Evolutionary conservation across 2,113 vertebrate genomes (phyloP).

Genomic region (Engraulis encrasicolus): DNA sequence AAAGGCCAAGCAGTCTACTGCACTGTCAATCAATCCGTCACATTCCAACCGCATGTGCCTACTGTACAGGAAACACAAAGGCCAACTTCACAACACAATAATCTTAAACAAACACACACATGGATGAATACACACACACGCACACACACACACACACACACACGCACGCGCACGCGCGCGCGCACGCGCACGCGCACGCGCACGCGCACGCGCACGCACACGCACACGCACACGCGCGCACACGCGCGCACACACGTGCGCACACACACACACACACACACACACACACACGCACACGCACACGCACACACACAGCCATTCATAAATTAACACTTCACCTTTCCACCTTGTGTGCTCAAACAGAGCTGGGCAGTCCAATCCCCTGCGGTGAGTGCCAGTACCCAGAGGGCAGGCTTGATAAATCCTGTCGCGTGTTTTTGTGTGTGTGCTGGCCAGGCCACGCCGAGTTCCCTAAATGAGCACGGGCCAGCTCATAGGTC

Average conservation of each 20-base stretch:
- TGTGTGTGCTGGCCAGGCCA: background rate
- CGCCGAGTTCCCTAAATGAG: background rate
- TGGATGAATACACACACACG: background rate
- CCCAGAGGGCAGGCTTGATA: background rate
- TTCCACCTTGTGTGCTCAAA: background rate
- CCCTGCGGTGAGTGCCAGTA: no score
- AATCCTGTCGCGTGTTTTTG: background rate
- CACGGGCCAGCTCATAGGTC: background rate
- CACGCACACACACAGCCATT: background rate
- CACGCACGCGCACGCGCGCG: no score
- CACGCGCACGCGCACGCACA: no score
- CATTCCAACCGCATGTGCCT: background rate
- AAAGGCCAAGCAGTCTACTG: background rate
- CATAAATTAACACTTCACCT: constrained; percentile 20
- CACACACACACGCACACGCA: background rate
- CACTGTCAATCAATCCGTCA: background rate
- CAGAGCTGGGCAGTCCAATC: background rate
- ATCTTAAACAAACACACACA: background rate
- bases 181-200: no score
- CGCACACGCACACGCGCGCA: constrained; percentile 28
- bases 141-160: background rate
- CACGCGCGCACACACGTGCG: constrained; percentile 33
- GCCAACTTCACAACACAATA: background rate
- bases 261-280: constrained; percentile 22
- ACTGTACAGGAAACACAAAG: background rate